A percentile compares a stretch with the other conserved stretches of the same genome.
These are phyloP conservation scores for Phrynocephalus vlangalii DNA, from an alignment of 2,797 vertebrate genomes.

Conservation along the genomic window DNA sequence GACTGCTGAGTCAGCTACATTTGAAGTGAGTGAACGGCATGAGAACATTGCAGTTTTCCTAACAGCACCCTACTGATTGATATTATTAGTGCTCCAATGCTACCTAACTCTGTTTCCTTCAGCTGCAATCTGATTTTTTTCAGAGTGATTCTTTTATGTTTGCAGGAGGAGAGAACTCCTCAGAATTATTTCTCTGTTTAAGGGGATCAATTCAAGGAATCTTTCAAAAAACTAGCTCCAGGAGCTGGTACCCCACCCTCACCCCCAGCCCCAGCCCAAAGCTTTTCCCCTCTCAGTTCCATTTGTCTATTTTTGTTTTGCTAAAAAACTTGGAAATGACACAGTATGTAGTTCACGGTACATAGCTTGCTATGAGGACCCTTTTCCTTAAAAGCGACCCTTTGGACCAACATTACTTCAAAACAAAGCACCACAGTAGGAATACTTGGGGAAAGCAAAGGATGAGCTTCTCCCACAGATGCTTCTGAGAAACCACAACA, in stretches of 20 bases:
- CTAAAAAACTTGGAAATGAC: too few species aligned
- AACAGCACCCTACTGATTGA: background rate
- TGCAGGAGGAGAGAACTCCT: background rate
- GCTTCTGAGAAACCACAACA: background rate
- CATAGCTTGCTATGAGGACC: too few species aligned
- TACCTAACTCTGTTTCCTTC: slow-evolving; percentile 8
- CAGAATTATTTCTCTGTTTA: background rate
- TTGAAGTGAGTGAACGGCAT: slow-evolving; percentile 22
- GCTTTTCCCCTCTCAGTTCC: background rate
- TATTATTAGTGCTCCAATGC: background rate
- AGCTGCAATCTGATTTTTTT: background rate
- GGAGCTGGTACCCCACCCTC: background rate
- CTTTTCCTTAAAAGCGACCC: background rate
- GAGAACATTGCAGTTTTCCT: slow-evolving; percentile 5
- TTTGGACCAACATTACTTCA: background rate
- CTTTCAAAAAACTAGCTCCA: background rate
- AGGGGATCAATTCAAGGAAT: background rate
- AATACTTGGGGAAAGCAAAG: background rate
- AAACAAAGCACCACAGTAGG: background rate
- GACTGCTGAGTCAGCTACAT: background rate
- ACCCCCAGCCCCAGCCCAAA: too few species aligned
- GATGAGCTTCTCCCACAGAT: background rate
- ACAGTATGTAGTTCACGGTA: background rate
- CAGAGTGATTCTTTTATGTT: background rate
- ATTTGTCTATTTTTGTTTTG: background rate